These are phyloP conservation scores for Epizoanthus rinbou DNA, from an alignment of 92 coral and sea anemone species.

Conservation along the genomic window DNA sequence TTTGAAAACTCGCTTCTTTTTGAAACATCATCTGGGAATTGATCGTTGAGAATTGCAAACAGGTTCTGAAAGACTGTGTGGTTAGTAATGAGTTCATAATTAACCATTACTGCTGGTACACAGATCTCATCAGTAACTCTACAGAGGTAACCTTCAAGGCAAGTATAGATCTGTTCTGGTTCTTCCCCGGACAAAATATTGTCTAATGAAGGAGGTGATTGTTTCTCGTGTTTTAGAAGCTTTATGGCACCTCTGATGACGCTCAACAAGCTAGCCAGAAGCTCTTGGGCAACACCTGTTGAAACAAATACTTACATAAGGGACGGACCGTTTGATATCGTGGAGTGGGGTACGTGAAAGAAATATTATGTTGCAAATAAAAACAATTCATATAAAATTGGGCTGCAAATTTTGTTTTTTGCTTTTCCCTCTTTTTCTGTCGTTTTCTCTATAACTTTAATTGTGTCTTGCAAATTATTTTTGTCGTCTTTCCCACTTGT, in stretches of 20 bases:
- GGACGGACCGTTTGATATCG: no score
- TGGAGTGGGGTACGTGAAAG: no score
- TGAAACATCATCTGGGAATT: conserved; percentile 46
- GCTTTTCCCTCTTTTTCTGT: no score
- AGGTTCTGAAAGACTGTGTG: conserved; percentile 64
- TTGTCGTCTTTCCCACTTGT: no score
- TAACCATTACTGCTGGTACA: conserved; percentile 80
- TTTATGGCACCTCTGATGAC: conserved; percentile 59
- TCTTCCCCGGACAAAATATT: conserved; percentile 58
- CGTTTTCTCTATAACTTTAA: no score
- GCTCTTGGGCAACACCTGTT: conserved; percentile 63
- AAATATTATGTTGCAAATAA: no score
- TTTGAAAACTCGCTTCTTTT: conserved; percentile 55
- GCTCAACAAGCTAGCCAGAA: conserved; percentile 61
- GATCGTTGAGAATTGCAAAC: conserved; percentile 68
- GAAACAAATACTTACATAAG: neutral
- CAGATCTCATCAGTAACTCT: conserved; percentile 79
- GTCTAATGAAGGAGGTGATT: conserved; percentile 62
- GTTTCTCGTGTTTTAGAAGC: conserved; percentile 49
- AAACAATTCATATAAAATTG: no score
- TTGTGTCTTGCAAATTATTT: no score
- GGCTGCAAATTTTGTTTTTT: no score
- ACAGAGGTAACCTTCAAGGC: conserved; percentile 50
- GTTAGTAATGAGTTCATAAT: conserved; percentile 63
- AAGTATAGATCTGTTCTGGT: conserved; percentile 9